Evolutionary conservation across 2,888 invertebrate genomes (phyloP).

Genomic region (Tupiocoris notatus): DNA sequence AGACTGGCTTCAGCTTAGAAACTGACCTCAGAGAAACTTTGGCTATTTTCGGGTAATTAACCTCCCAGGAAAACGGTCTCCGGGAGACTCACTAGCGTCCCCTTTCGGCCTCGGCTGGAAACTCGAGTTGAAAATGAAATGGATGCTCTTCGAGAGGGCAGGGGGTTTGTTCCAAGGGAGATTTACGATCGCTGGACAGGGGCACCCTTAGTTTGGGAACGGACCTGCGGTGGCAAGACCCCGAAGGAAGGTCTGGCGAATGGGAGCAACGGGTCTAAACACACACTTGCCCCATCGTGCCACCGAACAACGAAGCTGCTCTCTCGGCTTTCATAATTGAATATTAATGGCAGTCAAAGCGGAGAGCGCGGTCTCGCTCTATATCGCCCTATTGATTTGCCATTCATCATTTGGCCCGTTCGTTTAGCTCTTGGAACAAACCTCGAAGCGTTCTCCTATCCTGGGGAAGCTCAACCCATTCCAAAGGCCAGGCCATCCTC

Average conservation of each 20-base stretch:
- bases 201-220: background rate
- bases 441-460: background rate
- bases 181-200: background rate
- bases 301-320: background rate
- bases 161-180: background rate
- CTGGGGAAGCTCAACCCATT: background rate
- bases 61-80: background rate
- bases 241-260: no score
- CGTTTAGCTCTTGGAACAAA: background rate
- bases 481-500: background rate
- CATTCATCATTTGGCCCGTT: constrained; percentile 37
- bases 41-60: constrained; percentile 32
- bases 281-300: background rate
- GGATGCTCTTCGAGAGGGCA: background rate
- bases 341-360: constrained; percentile 43
- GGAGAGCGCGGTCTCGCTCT: constrained; percentile 28
- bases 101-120: background rate
- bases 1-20: background rate
- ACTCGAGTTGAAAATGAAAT: background rate
- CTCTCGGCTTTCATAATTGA: constrained; percentile 39
- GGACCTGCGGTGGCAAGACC: background rate
- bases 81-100: background rate
- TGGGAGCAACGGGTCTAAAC: no score
- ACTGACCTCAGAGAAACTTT: constrained; percentile 8
- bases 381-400: constrained; percentile 41